A percentile compares a stretch with the other conserved stretches of the same genome.
phyloP scores from a whole-genome alignment of 2,797 vertebrate genomes.

The Anomalospiza imberbis region DNA sequence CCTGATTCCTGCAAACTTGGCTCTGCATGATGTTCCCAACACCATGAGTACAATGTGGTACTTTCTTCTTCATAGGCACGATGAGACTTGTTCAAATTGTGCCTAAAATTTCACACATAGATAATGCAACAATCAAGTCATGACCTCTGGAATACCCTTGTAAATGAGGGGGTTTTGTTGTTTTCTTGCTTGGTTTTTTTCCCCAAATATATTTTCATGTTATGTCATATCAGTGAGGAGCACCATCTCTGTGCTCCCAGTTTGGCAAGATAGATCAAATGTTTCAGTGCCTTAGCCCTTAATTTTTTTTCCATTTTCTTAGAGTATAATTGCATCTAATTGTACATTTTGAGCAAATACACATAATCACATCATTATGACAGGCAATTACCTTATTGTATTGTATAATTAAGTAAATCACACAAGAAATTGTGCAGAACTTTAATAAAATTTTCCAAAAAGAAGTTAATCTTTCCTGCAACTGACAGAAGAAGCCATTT shows the following conservation, averaged over 20 bases:
- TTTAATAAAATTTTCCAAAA: slow-evolving; percentile 45
- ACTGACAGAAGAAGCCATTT: slow-evolving; percentile 17
- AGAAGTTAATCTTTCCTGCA: slow-evolving; percentile 16
- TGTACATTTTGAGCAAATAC: slow-evolving; percentile 60
- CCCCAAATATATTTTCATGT: not conserved
- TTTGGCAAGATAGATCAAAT: not conserved
- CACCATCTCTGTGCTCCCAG: not conserved
- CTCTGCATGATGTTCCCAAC: not conserved
- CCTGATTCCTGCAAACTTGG: not conserved
- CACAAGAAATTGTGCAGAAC: slow-evolving; percentile 52
- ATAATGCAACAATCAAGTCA: not conserved
- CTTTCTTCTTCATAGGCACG: not conserved
- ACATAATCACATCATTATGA: slow-evolving; percentile 66
- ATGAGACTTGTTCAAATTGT: not conserved
- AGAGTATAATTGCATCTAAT: slow-evolving; percentile 60
- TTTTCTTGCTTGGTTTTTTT: fast-evolving
- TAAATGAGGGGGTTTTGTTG: not conserved
- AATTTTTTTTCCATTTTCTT: slow-evolving; percentile 27
- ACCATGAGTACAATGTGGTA: not conserved
- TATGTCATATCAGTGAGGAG: not conserved
- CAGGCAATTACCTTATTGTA: slow-evolving; percentile 64
- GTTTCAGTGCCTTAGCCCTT: not conserved
- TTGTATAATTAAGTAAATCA: slow-evolving; percentile 66
- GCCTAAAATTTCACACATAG: not conserved
- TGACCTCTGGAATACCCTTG: not conserved